Conservation (phyloP, 1,140 invertebrate species). For the Arctopsyche grandis region DNA sequence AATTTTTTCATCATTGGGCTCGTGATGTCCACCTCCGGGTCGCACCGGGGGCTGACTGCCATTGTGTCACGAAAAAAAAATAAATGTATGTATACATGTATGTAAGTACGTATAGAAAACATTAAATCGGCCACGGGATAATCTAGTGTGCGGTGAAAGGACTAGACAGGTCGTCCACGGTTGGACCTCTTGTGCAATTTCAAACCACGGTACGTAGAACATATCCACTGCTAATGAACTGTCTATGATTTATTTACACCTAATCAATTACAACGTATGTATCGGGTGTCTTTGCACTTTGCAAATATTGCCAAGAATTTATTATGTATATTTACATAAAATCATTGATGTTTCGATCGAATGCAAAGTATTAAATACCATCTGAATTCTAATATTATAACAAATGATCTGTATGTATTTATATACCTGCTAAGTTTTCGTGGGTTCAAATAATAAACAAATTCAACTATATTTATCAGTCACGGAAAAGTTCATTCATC, state of each 20-base stretch:
- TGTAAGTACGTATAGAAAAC: background rate
- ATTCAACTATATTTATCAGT: too few relatives aligned
- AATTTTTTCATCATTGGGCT: background rate
- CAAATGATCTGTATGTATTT: too few relatives aligned
- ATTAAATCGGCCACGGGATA: conserved; percentile 5
- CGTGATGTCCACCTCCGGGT: conserved; percentile 29
- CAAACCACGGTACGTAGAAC: background rate
- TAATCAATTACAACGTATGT: background rate
- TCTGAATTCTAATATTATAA: too few relatives aligned
- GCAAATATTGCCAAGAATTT: background rate
- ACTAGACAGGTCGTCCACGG: background rate
- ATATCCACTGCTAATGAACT: background rate
- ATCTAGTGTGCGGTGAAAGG: conserved; percentile 18
- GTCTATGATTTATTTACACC: conserved; percentile 1
- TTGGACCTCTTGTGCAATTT: background rate
- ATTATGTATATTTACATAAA: background rate
- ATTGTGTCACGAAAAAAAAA: conserved; percentile 24
- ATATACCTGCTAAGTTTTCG: too few relatives aligned
- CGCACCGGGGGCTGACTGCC: background rate
- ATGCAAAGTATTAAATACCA: too few relatives aligned
- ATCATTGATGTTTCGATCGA: too few relatives aligned
- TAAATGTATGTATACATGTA: background rate
- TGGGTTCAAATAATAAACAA: too few relatives aligned
- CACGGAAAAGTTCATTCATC: too few relatives aligned
- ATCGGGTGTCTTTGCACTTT: background rate